Conservation (phyloP, 2,888 invertebrate genomes). For the Aleiodes alternator region DNA sequence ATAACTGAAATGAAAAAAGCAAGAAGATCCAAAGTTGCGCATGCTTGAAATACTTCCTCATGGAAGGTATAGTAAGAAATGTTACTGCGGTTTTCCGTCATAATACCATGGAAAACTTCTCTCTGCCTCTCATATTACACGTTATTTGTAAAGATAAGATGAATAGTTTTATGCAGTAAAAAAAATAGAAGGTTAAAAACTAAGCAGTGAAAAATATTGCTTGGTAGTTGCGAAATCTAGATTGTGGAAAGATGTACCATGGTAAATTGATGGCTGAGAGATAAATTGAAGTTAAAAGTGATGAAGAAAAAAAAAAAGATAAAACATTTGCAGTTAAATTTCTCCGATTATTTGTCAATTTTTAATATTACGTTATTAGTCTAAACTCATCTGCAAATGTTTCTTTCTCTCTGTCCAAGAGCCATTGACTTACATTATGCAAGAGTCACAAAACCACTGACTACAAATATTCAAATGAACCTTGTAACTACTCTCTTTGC, state of each 20-base stretch:
- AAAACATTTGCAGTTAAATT: too few relatives aligned
- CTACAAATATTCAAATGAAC: neutral
- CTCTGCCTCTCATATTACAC: neutral
- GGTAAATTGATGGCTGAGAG: too few relatives aligned
- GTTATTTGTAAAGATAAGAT: slow-evolving; percentile 15
- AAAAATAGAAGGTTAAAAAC: neutral
- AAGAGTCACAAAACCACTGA: too few relatives aligned
- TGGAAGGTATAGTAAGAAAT: neutral
- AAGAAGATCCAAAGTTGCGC: neutral
- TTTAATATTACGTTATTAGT: too few relatives aligned
- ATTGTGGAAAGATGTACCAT: too few relatives aligned
- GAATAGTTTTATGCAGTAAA: slow-evolving; percentile 3
- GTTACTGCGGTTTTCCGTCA: slow-evolving; percentile 34
- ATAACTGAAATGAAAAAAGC: neutral
- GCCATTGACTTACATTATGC: too few relatives aligned
- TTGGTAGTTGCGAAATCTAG: neutral
- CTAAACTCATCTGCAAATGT: too few relatives aligned
- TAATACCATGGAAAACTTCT: slow-evolving; percentile 13
- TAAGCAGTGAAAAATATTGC: neutral
- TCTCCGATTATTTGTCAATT: too few relatives aligned
- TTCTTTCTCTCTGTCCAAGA: too few relatives aligned
- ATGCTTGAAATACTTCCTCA: neutral
- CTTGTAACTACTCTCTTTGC: neutral
- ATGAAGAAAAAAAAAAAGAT: too few relatives aligned
- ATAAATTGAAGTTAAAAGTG: too few relatives aligned